Percentiles rank a stretch among this genome's conserved stretches.
Evolutionary conservation across 2,797 vertebrate genomes (phyloP).

Genomic region (Oreonectes daqikongensis): DNA sequence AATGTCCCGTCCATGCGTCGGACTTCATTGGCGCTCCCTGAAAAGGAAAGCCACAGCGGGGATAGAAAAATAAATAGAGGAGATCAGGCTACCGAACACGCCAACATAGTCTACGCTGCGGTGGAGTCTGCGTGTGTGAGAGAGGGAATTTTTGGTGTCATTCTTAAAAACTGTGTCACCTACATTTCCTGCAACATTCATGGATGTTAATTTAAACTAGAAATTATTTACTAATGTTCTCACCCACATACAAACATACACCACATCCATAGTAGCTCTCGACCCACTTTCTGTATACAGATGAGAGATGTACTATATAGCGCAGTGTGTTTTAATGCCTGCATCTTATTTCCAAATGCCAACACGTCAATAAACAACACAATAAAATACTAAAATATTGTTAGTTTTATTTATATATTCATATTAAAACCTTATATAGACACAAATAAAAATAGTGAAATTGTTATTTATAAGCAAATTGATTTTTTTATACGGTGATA

Average conservation of each 20-base stretch:
- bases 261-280: neutral
- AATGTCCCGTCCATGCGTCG: conserved; percentile 47
- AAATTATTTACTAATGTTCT: neutral
- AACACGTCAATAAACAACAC: too few relatives aligned
- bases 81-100: conserved; percentile 36
- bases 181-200: neutral
- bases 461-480: too few relatives aligned
- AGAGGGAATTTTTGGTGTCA: neutral
- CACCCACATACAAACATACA: neutral
- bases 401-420: too few relatives aligned
- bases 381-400: too few relatives aligned
- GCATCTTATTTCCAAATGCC: too few relatives aligned
- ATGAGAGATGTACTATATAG: too few relatives aligned
- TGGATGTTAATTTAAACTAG: neutral
- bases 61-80: conserved; percentile 54
- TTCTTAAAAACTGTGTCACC: neutral
- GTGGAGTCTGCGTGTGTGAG: neutral
- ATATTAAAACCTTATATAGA: too few relatives aligned
- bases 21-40: conserved; percentile 58
- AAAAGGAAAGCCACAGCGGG: conserved; percentile 66
- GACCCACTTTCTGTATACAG: neutral
- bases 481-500: too few relatives aligned
- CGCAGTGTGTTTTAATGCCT: neutral
- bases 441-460: too few relatives aligned
- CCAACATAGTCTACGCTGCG: neutral